These are phyloP conservation scores for Nanorana parkeri DNA, from an alignment of 2,113 vertebrate species.

Conservation along the genomic window DNA sequence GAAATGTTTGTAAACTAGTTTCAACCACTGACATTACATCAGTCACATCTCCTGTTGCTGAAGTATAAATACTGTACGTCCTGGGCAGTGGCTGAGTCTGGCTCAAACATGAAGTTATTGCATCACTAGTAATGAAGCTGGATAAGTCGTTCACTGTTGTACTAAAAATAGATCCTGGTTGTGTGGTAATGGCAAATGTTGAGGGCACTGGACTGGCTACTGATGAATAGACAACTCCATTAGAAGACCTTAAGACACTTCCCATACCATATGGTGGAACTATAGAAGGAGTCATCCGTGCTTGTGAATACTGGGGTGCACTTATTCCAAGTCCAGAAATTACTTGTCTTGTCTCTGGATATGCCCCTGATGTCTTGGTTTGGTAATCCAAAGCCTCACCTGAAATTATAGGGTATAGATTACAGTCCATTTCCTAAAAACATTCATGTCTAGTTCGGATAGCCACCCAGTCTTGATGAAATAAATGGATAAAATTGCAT, in stretches of 20 bases:
- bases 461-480: conserved; percentile 78
- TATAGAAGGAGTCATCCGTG: conserved; percentile 77
- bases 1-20: conserved; percentile 71
- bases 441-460: conserved; percentile 68
- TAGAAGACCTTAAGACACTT: conserved; percentile 87
- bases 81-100: conserved; percentile 82
- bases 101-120: conserved; percentile 78
- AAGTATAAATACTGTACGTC: conserved; percentile 86
- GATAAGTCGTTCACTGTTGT: conserved; percentile 81
- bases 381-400: conserved; percentile 98
- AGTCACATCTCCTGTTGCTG: conserved; percentile 77
- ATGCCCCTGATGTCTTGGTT: conserved; percentile 86
- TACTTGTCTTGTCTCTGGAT: conserved; percentile 80
- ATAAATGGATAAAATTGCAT: conserved; percentile 77
- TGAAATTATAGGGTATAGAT: conserved; percentile 89
- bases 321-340: conserved; percentile 80
- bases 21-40: conserved; percentile 72
- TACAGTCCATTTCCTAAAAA: conserved; percentile 81
- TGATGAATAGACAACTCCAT: conserved; percentile 94
- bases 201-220: conserved; percentile 89
- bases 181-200: conserved; percentile 94
- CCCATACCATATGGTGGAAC: conserved; percentile 81
- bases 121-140: conserved; percentile 84
- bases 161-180: conserved; percentile 94
- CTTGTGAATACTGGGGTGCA: conserved; percentile 84